Evolutionary conservation across 2,113 vertebrate species (phyloP), one percentile per base, ranked within the genome.

Genomic region (Vanacampus margaritifer): DNA sequence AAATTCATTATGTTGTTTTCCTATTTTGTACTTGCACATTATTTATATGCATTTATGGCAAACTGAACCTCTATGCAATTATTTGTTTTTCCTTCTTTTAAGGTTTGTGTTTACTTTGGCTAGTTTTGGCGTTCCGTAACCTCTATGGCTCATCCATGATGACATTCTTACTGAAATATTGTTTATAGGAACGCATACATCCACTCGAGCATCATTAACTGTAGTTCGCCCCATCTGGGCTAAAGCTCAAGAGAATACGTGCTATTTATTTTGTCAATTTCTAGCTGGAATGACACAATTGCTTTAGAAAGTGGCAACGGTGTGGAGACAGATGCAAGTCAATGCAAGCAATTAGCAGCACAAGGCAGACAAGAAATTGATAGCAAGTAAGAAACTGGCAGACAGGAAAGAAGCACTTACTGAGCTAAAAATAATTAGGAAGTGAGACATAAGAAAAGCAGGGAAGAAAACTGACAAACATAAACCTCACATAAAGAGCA

Each of bases 1-100:
- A 68, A 26, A 43, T 26, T 79, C 64, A 76, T 79, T 54, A 71
- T 17, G 2, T 71, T 76, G 19, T 78, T 79, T 79, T 65, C 9
- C 11, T 21, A 53, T 74, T 67, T 36, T 56, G 26, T 65, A 56
- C 41, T 24, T 24, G 73, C 73, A 76, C 70, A 79, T 63, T 80
- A 68, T 50, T 61, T 28, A 58, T 41, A 73, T 8, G 63, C 65
- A 68, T 79, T 53, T 57, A 59, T 64, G 64, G 59, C 60, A 75
- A 74, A 46, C 23, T 58, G 58, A 74, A 86, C n/a, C n/a, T 51
- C 48, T 19, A 5, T 32, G n/a, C n/a, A n/a, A n/a, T 4, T 32
- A 2, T 32, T 32, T 32, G 2, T 32, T 32, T 32, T 32, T 32
- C 4, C 4, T 32, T 32, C 4, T 32, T 32, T 32, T 32, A 32